A percentile compares a stretch with the other conserved stretches of the same genome.
Evolutionary conservation across 37 sponge, comb jelly and placozoan genomes (phyloP).

Genomic region (Diacarnus erythraeanus): DNA sequence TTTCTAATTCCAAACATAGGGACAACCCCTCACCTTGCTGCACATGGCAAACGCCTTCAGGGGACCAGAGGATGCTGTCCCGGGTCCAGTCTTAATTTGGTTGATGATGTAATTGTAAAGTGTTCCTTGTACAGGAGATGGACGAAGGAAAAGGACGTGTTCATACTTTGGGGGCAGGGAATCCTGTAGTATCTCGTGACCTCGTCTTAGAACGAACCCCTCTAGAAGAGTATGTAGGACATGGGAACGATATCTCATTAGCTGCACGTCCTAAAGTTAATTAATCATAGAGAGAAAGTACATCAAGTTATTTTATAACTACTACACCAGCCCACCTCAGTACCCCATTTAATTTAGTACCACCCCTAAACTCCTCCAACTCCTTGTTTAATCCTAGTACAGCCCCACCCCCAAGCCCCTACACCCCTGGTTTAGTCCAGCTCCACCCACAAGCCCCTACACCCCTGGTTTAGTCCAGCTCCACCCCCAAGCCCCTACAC

Average conservation of each 20-base stretch:
- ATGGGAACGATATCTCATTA: slow-evolving; percentile 69
- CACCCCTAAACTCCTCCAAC: too few species aligned
- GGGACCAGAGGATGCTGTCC: slow-evolving; percentile 26
- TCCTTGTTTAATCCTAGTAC: too few species aligned
- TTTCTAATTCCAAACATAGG: too few species aligned
- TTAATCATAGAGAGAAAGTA: too few species aligned
- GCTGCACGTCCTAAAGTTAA: slow-evolving; percentile 59
- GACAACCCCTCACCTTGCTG: slow-evolving; percentile 82
- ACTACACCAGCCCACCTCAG: too few species aligned
- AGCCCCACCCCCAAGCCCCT: too few species aligned
- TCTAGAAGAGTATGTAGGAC: slow-evolving; percentile 65
- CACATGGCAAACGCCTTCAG: slow-evolving; percentile 87
- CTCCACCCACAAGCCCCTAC: too few species aligned
- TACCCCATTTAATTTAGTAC: too few species aligned
- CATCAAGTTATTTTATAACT: too few species aligned
- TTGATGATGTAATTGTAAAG: slow-evolving; percentile 64
- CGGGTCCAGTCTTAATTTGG: slow-evolving; percentile 16
- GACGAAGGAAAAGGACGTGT: slow-evolving; percentile 74
- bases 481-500: too few species aligned
- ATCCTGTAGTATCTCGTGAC: slow-evolving; percentile 78
- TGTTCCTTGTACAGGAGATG: slow-evolving; percentile 61
- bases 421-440: too few species aligned
- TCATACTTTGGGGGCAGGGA: slow-evolving; percentile 85
- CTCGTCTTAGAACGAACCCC: slow-evolving; percentile 76
- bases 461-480: too few species aligned